Evolutionary conservation across 2,888 invertebrate species (phyloP), one percentile per base, ranked within the genome.

Genomic region (Drosophila paranaensis): DNA sequence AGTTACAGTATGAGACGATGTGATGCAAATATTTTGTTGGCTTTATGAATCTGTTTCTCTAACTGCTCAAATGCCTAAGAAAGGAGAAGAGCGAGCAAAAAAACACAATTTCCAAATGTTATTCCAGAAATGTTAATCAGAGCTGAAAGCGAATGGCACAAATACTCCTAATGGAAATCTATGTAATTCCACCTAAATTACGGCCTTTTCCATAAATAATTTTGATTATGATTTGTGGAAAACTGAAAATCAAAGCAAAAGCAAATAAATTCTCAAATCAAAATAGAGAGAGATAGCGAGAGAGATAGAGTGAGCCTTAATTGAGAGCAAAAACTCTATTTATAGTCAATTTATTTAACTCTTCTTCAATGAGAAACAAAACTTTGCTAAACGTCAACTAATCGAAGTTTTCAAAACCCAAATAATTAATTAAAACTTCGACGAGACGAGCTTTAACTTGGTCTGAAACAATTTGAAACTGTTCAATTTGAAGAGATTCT

Each of bases 11-110:
- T 27, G 27, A 27, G 27, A 27, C 27, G 4, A 6, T 27, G 27
- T 3, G 27, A 4, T 27, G 3, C 27, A 27, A 27, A 27, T 27
- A 27, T 27, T 27, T 27, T 27, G 6, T 2, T 20, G 20, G 20
- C 20, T 20, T 20, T 27, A 82, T 79, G 86, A 79, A 79, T 88
- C 77, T 82, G 50, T 72, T 71, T 77, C 74, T 70, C 20, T 39
- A 61, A 71, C 77, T 71, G 71, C 20, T 43, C 43, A 50, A 69
- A 68, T 43, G 51, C 57, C 46, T 25, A 20, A n/a, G 42, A 30
- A 35, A 6, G 25, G 27, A n/a, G 9, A 27, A 30, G 10, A 5
- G 11, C 14, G 43, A 33, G 9, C 20, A 0, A 48, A 45, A 45
- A 53, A 70, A 61, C 20, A 53, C 25, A 33, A 48, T 54, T 72